A percentile compares a stretch with the other conserved stretches of the same genome.
These are phyloP conservation scores for Plemyria rubiginata DNA, from an alignment of 2,888 invertebrate genomes.

Conservation along the genomic window DNA sequence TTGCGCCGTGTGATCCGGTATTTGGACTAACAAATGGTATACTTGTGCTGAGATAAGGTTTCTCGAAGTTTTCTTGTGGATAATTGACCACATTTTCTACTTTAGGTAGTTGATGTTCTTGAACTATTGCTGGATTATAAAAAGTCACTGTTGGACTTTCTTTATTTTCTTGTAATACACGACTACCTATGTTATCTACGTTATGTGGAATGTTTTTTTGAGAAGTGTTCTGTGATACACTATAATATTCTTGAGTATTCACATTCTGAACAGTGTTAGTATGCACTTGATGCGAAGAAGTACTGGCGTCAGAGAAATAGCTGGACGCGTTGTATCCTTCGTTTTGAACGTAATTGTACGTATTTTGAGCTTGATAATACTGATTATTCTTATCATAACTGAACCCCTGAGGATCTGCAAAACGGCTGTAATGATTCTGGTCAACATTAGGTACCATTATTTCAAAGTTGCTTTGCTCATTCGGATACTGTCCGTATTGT, in stretches of 20 bases:
- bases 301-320: slow-evolving; percentile 34
- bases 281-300: slow-evolving; percentile 23
- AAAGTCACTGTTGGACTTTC: slow-evolving; percentile 17
- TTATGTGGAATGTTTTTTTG: slow-evolving; percentile 36
- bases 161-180: slow-evolving; percentile 10
- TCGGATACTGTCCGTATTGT: slow-evolving; percentile 40
- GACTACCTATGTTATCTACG: slow-evolving; percentile 13
- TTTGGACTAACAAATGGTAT: slow-evolving; percentile 10
- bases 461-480: slow-evolving; percentile 54
- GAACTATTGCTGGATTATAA: slow-evolving; percentile 19
- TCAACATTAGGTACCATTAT: slow-evolving; percentile 58
- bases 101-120: slow-evolving; percentile 15
- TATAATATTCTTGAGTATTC: slow-evolving; percentile 15
- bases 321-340: slow-evolving; percentile 40
- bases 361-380: slow-evolving; percentile 39
- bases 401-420: slow-evolving; percentile 33
- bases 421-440: slow-evolving; percentile 35
- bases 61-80: slow-evolving; percentile 7
- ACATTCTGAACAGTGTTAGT: slow-evolving; percentile 17
- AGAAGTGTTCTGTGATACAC: slow-evolving; percentile 17
- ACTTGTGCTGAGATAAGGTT: neutral
- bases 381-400: slow-evolving; percentile 36
- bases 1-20: slow-evolving; percentile 21
- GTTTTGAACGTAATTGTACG: slow-evolving; percentile 42
- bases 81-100: neutral